A percentile compares a stretch with the other conserved stretches of the same genome.
phyloP scores from a whole-genome alignment of 2,797 vertebrate species.

The Sciaenops ocellatus region DNA sequence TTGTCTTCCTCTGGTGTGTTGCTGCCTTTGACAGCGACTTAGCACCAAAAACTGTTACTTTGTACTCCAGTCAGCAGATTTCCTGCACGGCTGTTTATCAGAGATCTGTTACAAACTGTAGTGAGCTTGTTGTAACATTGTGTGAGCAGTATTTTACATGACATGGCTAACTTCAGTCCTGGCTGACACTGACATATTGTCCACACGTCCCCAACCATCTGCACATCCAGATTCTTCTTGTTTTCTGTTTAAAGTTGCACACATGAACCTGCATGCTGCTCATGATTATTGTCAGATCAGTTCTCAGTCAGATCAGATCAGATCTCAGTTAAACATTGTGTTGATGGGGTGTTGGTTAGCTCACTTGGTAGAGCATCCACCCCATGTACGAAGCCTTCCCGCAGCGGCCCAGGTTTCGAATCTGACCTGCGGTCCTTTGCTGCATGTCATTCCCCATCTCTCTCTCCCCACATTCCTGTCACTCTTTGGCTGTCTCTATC shows the following conservation, averaged over 20 bases:
- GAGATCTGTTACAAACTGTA: background rate
- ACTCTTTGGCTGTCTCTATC: too few relatives aligned
- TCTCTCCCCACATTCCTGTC: too few relatives aligned
- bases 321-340: background rate
- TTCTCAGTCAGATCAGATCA: too few relatives aligned
- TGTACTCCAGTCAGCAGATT: background rate
- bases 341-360: too few relatives aligned
- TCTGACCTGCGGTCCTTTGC: too few relatives aligned
- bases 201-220: too few relatives aligned
- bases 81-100: background rate
- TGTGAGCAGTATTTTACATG: slow-evolving; percentile 11
- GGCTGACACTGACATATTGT: background rate
- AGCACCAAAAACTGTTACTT: background rate
- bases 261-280: background rate
- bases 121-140: background rate
- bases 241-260: background rate
- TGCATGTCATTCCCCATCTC: too few relatives aligned
- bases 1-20: background rate
- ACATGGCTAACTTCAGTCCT: background rate
- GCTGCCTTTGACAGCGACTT: background rate
- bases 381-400: too few relatives aligned
- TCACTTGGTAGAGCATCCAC: too few relatives aligned
- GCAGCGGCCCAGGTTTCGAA: too few relatives aligned
- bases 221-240: background rate
- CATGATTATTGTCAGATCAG: background rate